These are phyloP conservation scores for Sylvicola cinctus DNA, from an alignment of 2,888 invertebrate genomes.

Conservation along the genomic window DNA sequence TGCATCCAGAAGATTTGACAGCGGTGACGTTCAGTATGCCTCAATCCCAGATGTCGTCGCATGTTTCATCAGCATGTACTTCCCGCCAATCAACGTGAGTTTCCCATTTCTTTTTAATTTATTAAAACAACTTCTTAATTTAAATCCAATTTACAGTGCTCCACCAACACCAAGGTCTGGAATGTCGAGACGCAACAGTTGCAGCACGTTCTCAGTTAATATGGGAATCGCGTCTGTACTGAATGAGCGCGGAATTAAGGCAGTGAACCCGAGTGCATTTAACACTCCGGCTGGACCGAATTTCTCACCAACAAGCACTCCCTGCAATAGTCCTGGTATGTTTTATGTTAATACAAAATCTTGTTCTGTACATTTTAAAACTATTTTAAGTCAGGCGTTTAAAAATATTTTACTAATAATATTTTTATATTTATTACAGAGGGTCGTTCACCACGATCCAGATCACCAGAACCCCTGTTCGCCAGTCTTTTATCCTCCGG, in stretches of 20 bases:
- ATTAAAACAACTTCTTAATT: background rate
- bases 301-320: conserved; percentile 68
- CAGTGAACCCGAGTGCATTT: conserved; percentile 44
- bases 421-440: conserved; percentile 9
- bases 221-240: conserved; percentile 52
- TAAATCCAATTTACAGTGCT: conserved; percentile 13
- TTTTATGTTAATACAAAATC: background rate
- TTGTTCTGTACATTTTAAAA: background rate
- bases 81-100: conserved; percentile 26
- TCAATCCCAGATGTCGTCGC: conserved; percentile 44
- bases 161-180: conserved; percentile 27
- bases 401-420: background rate
- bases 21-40: conserved; percentile 38
- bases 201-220: conserved; percentile 54
- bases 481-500: conserved; percentile 39
- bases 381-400: no score
- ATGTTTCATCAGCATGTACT: conserved; percentile 43
- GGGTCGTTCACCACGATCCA: conserved; percentile 34
- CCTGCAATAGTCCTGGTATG: conserved; percentile 63
- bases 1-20: conserved; percentile 74
- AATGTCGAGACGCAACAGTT: conserved; percentile 57
- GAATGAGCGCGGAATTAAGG: conserved; percentile 55
- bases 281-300: conserved; percentile 40
- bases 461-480: conserved; percentile 25
- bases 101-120: conserved; percentile 10